Conservation (phyloP, 1,140 invertebrate genomes). For the Halictus rubicundus region DNA sequence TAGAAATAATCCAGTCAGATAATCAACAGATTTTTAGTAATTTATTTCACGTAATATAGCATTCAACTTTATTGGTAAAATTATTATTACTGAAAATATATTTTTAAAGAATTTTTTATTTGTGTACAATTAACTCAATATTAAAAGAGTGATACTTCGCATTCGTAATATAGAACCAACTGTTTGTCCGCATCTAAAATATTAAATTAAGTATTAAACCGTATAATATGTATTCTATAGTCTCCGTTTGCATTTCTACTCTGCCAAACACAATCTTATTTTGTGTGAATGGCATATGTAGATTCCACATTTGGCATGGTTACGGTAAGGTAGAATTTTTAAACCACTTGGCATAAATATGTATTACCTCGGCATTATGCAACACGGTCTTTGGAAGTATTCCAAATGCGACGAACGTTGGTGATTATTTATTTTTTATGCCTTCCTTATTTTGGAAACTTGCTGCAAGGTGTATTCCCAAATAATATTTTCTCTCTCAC, state of each 20-base stretch:
- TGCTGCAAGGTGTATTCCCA: not conserved
- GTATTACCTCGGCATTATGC: not conserved
- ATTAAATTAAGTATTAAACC: too few relatives aligned
- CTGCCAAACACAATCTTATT: not conserved
- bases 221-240: not conserved
- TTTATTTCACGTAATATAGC: too few relatives aligned
- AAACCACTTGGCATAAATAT: not conserved
- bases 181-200: not conserved
- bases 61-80: too few relatives aligned
- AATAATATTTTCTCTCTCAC: too few relatives aligned
- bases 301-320: not conserved
- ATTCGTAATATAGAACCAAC: too few relatives aligned
- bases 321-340: not conserved
- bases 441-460: not conserved
- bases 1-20: too few relatives aligned
- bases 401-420: constrained; percentile 16
- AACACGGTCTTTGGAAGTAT: not conserved
- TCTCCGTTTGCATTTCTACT: not conserved
- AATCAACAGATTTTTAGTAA: too few relatives aligned
- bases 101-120: too few relatives aligned
- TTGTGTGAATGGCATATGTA: not conserved
- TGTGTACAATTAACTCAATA: too few relatives aligned
- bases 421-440: not conserved
- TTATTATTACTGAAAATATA: too few relatives aligned
- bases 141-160: too few relatives aligned